A percentile compares a stretch with the other conserved stretches of the same genome.
Evolutionary conservation across 1,140 invertebrate species (phyloP).

Genomic region (roundworm (Caenorhabditis elegans)): WBcel235 BX284606.5:15264001-15264500

Average conservation of each 20-base stretch:
- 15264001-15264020: neutral
- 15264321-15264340: conserved; percentile 13
- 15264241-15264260: neutral
- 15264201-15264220: neutral
- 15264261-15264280: neutral
- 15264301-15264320: neutral
- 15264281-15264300: neutral
- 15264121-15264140: neutral
- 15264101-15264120: neutral
- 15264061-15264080: neutral
- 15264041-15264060: too few species aligned
- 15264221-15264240: too few species aligned
- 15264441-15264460: neutral
- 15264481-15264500: too few species aligned
- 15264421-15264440: neutral
- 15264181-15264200: neutral
- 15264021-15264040: neutral
- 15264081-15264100: neutral
- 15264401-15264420: conserved; percentile 20
- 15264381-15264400: neutral
- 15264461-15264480: neutral
- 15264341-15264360: conserved; percentile 14
- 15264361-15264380: neutral
- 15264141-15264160: neutral
- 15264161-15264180: neutral